Conservation (phyloP, 2,797 vertebrate genomes). For the Danio albolineatus region DNA sequence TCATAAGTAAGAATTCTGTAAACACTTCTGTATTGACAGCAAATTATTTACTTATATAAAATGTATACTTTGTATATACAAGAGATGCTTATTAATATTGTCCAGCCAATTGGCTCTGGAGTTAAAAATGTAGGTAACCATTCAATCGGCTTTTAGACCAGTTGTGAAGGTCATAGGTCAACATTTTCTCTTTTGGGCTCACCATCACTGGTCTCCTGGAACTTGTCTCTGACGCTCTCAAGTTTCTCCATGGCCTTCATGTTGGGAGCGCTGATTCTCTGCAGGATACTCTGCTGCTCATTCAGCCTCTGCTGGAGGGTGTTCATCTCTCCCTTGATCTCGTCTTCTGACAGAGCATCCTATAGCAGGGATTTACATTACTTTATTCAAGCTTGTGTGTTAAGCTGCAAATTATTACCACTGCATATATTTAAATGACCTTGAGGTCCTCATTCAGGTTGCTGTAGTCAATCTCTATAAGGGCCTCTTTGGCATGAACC, state of each 20-base stretch:
- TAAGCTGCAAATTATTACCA: not conserved
- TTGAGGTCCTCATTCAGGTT: conserved; percentile 91
- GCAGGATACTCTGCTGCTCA: conserved; percentile 94
- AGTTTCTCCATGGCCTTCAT: conserved; percentile 99
- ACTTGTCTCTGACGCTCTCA: conserved; percentile 95
- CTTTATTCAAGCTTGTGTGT: not conserved
- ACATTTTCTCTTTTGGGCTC: conserved; percentile 52
- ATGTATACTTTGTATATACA: too few species aligned
- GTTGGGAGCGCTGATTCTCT: conserved; percentile 95
- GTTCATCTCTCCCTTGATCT: conserved; percentile 93
- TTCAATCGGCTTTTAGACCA: not conserved
- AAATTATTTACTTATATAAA: not conserved
- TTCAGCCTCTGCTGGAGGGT: conserved; percentile 92
- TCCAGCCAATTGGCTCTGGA: not conserved
- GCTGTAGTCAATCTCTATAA: conserved; percentile 94
- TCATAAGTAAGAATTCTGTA: not conserved
- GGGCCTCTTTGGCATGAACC: conserved; percentile 90
- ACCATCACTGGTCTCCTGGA: conserved; percentile 97
- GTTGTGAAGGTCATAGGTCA: not conserved
- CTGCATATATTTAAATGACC: conserved; percentile 69
- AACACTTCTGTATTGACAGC: not conserved
- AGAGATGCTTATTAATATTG: not conserved
- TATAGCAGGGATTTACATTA: conserved; percentile 48
- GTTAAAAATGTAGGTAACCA: not conserved
- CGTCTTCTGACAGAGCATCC: conserved; percentile 89